phyloP scores from a whole-genome alignment of 2,888 invertebrate genomes.

The Seira ritae region DNA sequence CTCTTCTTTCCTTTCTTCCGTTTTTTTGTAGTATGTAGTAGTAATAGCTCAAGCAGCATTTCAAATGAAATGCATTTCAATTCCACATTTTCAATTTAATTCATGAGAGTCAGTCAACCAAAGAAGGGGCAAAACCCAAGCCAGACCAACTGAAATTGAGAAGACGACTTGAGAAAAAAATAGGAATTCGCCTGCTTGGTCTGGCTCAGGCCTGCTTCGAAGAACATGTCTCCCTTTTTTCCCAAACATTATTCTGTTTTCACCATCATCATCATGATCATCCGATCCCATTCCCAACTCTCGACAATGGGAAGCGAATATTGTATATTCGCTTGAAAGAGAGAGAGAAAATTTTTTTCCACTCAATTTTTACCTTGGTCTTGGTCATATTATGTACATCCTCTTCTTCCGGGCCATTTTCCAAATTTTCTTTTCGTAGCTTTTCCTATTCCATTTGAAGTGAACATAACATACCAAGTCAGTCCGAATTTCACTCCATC shows the following conservation, averaged over 20 bases:
- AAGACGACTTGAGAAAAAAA: constrained; percentile 26
- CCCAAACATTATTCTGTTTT: constrained; percentile 9
- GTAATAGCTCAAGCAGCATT: constrained; percentile 62
- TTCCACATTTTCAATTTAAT: constrained; percentile 67
- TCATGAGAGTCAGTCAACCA: constrained; percentile 66
- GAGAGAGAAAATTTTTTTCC: neutral
- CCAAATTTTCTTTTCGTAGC: neutral
- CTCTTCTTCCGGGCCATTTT: constrained; percentile 12
- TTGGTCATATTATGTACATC: neutral
- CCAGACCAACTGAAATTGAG: constrained; percentile 38
- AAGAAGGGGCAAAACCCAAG: constrained; percentile 55
- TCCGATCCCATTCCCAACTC: neutral
- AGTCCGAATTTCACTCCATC: neutral
- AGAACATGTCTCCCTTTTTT: neutral
- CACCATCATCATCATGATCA: neutral
- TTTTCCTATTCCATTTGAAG: neutral
- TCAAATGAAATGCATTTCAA: constrained; percentile 68
- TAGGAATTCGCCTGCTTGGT: too few relatives aligned
- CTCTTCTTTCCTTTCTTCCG: neutral
- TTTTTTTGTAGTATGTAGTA: neutral
- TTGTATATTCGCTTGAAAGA: neutral
- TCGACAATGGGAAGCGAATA: too few relatives aligned
- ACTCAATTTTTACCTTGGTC: neutral
- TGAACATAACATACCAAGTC: neutral
- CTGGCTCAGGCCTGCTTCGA: too few relatives aligned